Evolutionary conservation across 1,140 invertebrate species (phyloP).

Genomic region (Oedothorax gibbosus): DNA sequence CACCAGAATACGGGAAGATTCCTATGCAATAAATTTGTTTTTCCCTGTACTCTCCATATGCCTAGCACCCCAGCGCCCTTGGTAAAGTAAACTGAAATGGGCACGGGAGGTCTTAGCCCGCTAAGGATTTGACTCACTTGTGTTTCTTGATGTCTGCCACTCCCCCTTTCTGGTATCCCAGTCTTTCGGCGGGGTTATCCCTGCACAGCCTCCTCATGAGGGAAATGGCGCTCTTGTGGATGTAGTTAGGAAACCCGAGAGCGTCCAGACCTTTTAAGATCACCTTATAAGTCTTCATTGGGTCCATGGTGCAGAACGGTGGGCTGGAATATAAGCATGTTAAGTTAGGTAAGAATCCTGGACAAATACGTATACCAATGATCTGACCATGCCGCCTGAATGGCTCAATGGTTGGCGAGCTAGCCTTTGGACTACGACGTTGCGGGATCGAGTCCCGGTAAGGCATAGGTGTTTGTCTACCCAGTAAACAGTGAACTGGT

Average conservation of each 20-base stretch:
- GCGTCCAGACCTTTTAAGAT: slow-evolving; percentile 98
- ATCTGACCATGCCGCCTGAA: background rate
- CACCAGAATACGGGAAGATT: no score
- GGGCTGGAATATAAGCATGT: slow-evolving; percentile 71
- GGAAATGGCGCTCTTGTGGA: slow-evolving; percentile 90
- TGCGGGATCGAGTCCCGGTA: no score
- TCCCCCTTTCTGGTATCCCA: slow-evolving; percentile 96
- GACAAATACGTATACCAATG: background rate
- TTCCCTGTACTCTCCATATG: no score
- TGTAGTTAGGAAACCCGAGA: slow-evolving; percentile 93
- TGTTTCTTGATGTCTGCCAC: slow-evolving; percentile 99
- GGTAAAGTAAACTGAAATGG: no score
- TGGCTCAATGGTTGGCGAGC: background rate
- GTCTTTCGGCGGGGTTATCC: slow-evolving; percentile 95
- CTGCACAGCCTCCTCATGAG: slow-evolving; percentile 96
- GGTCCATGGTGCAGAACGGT: slow-evolving; percentile 94
- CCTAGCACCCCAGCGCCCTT: no score
- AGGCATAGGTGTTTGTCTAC: no score
- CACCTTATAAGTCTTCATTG: slow-evolving; percentile 99
- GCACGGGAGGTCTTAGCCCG: no score
- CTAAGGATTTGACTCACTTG: slow-evolving; percentile 78
- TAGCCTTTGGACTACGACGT: no score
- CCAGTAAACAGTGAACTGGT: no score
- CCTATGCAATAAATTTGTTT: no score
- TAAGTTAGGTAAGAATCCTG: background rate